phyloP scores from a whole-genome alignment of 2,113 vertebrate genomes.

The Macaca nemestrina region DNA sequence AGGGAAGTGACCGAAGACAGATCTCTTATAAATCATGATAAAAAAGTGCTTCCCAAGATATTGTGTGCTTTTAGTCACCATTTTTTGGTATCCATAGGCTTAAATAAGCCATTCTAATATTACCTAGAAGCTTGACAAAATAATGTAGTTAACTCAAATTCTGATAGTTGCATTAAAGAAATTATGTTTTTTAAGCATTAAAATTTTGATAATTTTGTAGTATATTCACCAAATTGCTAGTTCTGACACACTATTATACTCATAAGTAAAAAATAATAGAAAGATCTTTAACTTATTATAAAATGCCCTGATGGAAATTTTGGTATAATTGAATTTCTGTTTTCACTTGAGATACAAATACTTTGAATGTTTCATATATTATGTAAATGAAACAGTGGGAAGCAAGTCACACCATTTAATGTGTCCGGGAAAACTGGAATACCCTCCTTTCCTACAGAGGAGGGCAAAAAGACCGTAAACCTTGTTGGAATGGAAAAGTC shows the following conservation, averaged over 20 bases:
- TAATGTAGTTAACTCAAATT: not conserved
- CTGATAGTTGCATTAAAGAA: not conserved
- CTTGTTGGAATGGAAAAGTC: not conserved
- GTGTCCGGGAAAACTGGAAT: not conserved
- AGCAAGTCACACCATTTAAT: not conserved
- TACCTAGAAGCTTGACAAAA: not conserved
- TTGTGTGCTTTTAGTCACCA: not conserved
- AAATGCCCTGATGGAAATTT: slow-evolving; percentile 30
- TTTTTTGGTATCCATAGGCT: not conserved
- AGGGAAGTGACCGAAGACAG: not conserved
- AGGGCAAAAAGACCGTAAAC: not conserved
- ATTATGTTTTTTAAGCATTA: not conserved
- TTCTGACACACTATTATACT: not conserved
- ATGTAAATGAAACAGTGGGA: not conserved
- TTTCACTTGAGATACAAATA: slow-evolving; percentile 33
- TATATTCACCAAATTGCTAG: not conserved
- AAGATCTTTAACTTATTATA: slow-evolving; percentile 49
- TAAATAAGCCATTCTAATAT: not conserved
- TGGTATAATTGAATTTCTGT: slow-evolving; percentile 37
- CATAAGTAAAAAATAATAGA: slow-evolving; percentile 45
- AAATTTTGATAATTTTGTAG: not conserved
- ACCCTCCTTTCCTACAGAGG: not conserved
- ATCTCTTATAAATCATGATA: not conserved
- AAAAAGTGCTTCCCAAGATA: not conserved
- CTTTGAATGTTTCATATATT: not conserved